Evolutionary conservation across 2,888 invertebrate genomes (phyloP), one percentile per base, ranked within the genome.

Genomic region (Pogonocherus hispidulus): DNA sequence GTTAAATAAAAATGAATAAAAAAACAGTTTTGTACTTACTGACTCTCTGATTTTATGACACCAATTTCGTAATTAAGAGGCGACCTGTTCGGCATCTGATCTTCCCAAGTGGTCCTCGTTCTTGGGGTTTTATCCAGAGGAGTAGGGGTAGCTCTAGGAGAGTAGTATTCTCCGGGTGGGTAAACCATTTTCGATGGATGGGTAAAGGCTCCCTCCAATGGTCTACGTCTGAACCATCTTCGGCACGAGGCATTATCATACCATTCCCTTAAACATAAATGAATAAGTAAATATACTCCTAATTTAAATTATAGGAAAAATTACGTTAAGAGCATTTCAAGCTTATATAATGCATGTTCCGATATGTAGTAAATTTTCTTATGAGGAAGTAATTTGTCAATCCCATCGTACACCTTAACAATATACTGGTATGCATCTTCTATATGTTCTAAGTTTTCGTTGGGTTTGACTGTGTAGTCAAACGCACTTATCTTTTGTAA

Each of bases 121-220:
- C 87, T 86, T 77, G 85, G 86, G 79, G 68, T 87, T 77, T 80
- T 83, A 41, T 85, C 87, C 0, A 90, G 89, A 18, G 77, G 79
- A 55, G 92, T 91, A 0, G 93, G 93, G 0, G 92, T 91, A 78
- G 91, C 89, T 82, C 93, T 92, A 0, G 96, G 95, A 0, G 95
- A 95, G 84, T 94, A 95, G 11, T 87, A 87, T 75, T 92, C 91
- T 2, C 94, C 94, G 0, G 95, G 95, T 63, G 96, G 96, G 86
- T 97, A 97, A 1, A 97, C 94, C 96, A 97, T 97, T 84, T 91
- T 92, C 56, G 95, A 95, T n/a, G 96, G 95, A 85, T 97, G 95
- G 22, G 93, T 93, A 86, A 93, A 95, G 57, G 96, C 96, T 60
- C 93, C 93, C 81, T 91, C 91, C 32, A 97, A 88, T 54, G 94